Evolutionary conservation across 1,140 invertebrate genomes (phyloP).

Genomic region (Aphidius gifuensis): DNA sequence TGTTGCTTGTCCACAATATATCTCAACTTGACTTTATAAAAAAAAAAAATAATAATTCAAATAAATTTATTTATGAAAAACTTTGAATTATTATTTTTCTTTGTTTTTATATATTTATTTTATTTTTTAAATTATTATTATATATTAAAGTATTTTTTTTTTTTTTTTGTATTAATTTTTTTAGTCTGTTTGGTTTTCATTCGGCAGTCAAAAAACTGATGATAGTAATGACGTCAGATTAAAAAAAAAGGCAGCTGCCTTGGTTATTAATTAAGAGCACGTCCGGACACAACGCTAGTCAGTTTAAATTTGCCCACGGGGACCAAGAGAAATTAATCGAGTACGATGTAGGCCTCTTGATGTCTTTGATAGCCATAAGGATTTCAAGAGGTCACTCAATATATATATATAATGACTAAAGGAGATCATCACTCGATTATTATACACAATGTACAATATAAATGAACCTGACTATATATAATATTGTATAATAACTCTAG

Average conservation of each 20-base stretch:
- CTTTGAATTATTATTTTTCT: no score
- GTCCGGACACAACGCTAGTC: slow-evolving; percentile 36
- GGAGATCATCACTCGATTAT: no score
- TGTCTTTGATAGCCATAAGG: slow-evolving; percentile 10
- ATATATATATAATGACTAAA: no score
- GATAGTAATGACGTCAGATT: slow-evolving; percentile 46
- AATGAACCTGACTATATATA: slow-evolving; percentile 29
- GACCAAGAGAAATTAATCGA: slow-evolving; percentile 43
- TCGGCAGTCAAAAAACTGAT: slow-evolving; percentile 32
- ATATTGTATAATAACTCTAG: slow-evolving; percentile 36
- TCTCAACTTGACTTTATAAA: neutral
- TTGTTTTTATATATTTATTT: no score
- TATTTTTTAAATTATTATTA: neutral
- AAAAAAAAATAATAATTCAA: slow-evolving; percentile 5
- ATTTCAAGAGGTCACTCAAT: neutral
- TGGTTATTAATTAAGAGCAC: slow-evolving; percentile 52
- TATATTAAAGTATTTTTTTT: neutral
- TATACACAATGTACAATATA: slow-evolving; percentile 12
- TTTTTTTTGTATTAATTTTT: neutral
- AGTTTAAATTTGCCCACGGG: slow-evolving; percentile 42
- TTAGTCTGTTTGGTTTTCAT: slow-evolving; percentile 11
- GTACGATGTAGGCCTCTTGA: slow-evolving; percentile 10
- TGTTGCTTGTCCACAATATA: neutral
- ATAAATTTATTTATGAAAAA: neutral
- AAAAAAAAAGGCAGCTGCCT: slow-evolving; percentile 39